A percentile compares a stretch with the other conserved stretches of the same genome.
Evolutionary conservation across 2,888 invertebrate genomes (phyloP).

Genomic region (Andrena dorsata): DNA sequence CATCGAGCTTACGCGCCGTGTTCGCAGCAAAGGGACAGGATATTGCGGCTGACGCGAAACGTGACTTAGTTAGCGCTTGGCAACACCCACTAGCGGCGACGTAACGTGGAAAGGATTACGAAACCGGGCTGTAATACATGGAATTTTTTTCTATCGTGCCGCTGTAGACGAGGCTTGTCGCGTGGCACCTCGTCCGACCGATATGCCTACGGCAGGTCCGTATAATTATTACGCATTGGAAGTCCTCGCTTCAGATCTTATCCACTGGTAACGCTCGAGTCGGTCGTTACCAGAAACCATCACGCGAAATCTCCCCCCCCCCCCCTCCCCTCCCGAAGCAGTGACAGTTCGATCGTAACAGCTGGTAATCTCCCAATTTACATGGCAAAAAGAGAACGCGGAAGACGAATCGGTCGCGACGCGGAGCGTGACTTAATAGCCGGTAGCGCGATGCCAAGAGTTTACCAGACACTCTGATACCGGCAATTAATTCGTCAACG

Average conservation of each 20-base stretch:
- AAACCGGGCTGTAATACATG: neutral
- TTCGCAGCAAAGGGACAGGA: constrained; percentile 41
- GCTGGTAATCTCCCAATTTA: constrained; percentile 36
- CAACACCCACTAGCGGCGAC: constrained; percentile 38
- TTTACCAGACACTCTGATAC: constrained; percentile 56
- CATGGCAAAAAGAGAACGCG: constrained; percentile 21
- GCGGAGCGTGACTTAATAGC: constrained; percentile 62
- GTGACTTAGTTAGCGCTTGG: constrained; percentile 64
- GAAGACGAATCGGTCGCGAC: constrained; percentile 32
- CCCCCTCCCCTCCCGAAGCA: too few relatives aligned
- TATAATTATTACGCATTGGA: neutral
- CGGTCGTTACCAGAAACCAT: neutral
- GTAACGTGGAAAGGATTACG: constrained; percentile 23
- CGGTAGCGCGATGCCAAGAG: constrained; percentile 38
- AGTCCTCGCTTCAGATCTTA: neutral
- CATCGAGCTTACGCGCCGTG: constrained; percentile 36
- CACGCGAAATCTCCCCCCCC: neutral
- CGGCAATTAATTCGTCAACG: constrained; percentile 68
- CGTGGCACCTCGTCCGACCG: neutral
- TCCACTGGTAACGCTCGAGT: neutral
- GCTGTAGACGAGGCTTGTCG: neutral
- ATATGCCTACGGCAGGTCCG: neutral
- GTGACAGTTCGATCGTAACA: neutral
- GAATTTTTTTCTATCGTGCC: neutral
- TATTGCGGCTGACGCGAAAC: constrained; percentile 57